phyloP scores from a whole-genome alignment of 1,140 invertebrate genomes.

The Charaxes varanes region DNA sequence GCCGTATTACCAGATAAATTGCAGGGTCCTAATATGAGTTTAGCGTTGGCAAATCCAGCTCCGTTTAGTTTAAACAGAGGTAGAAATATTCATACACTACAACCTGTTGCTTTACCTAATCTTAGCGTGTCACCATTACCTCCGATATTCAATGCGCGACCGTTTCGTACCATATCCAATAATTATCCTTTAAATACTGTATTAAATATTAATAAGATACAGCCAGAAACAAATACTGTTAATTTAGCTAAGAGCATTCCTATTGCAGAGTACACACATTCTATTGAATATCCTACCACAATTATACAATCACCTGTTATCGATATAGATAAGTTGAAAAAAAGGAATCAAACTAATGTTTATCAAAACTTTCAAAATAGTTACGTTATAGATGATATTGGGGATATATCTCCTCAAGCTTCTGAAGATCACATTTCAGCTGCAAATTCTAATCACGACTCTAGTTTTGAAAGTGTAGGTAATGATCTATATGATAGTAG shows the following conservation, averaged over 20 bases:
- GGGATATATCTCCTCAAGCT: conserved; percentile 59
- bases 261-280: conserved; percentile 77
- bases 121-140: conserved; percentile 72
- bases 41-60: conserved; percentile 55
- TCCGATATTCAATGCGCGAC: conserved; percentile 75
- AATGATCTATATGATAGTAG: conserved; percentile 43
- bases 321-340: conserved; percentile 67
- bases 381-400: conserved; percentile 43
- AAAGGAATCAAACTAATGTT: conserved; percentile 44
- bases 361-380: conserved; percentile 55
- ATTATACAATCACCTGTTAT: conserved; percentile 78
- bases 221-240: conserved; percentile 44
- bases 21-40: conserved; percentile 31
- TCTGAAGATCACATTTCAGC: conserved; percentile 63
- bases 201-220: conserved; percentile 34
- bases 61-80: conserved; percentile 57
- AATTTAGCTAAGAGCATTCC: conserved; percentile 77
- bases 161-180: conserved; percentile 51
- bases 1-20: conserved; percentile 40
- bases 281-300: conserved; percentile 79
- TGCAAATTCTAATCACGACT: conserved; percentile 48
- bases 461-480: conserved; percentile 62
- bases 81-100: conserved; percentile 64
- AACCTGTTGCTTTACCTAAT: conserved; percentile 74
- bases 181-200: conserved; percentile 28